Conservation (phyloP, 64 coral and sea anemone genomes). For the Dendrophyllia cribrosa region DNA sequence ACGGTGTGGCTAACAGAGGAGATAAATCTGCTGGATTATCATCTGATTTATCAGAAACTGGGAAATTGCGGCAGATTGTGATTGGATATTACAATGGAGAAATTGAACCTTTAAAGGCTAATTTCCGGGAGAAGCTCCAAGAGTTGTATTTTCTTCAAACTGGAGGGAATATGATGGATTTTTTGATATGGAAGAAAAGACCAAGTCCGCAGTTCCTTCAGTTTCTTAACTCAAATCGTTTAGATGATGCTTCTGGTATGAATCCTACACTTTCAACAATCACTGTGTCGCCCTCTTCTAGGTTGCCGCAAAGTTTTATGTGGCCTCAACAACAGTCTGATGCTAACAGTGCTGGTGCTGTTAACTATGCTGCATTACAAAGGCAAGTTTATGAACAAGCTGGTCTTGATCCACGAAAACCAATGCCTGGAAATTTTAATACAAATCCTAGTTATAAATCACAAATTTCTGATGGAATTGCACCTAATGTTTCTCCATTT, state of each 20-base stretch:
- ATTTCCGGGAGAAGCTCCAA: conserved; percentile 92
- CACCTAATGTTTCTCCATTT: conserved; percentile 96
- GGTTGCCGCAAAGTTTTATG: conserved; percentile 53
- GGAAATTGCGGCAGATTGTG: conserved; percentile 79
- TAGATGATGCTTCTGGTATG: conserved; percentile 87
- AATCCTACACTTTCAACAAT: conserved; percentile 70
- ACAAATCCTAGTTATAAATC: conserved; percentile 71
- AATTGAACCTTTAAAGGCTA: conserved; percentile 80
- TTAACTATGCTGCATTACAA: conserved; percentile 44
- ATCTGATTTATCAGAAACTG: conserved; percentile 77
- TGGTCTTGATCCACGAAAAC: conserved; percentile 68
- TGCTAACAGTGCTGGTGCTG: conserved; percentile 20
- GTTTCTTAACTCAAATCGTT: conserved; percentile 77
- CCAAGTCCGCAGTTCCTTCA: conserved; percentile 73
- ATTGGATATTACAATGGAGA: conserved; percentile 91
- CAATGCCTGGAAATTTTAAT: conserved; percentile 52
- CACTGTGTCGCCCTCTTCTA: conserved; percentile 60
- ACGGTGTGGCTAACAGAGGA: conserved; percentile 35
- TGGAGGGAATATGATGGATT: conserved; percentile 95
- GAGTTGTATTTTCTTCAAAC: conserved; percentile 97
- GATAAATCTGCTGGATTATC: conserved; percentile 56
- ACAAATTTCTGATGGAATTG: conserved; percentile 80
- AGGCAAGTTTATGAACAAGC: conserved; percentile 85
- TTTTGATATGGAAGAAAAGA: conserved; percentile 81
- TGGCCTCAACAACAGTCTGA: conserved; percentile 62